A percentile compares a stretch with the other conserved stretches of the same genome.
phyloP scores from a whole-genome alignment of 2,888 invertebrate genomes.

The Suillia variegata region DNA sequence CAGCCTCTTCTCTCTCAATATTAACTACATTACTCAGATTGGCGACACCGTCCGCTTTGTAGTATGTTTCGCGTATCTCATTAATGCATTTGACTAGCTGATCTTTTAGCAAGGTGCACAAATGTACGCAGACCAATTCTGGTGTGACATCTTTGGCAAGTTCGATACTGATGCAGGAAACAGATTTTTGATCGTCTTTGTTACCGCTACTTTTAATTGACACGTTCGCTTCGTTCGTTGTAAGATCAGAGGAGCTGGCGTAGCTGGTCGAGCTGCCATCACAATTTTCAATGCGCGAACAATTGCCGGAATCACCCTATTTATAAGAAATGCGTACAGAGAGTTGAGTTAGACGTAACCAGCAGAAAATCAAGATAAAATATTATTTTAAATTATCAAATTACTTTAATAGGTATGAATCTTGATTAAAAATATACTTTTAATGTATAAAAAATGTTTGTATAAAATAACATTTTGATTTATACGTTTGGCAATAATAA shows the following conservation, averaged over 20 bases:
- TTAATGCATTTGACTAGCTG: conserved; percentile 80
- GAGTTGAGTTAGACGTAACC: too few species aligned
- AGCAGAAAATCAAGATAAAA: conserved; percentile 15
- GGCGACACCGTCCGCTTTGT: conserved; percentile 38
- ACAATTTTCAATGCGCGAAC: conserved; percentile 50
- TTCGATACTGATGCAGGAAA: conserved; percentile 47
- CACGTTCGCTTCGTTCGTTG: conserved; percentile 41
- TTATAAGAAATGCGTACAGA: too few species aligned
- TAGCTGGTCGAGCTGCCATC: conserved; percentile 45
- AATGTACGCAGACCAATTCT: conserved; percentile 71
- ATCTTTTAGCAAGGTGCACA: conserved; percentile 78
- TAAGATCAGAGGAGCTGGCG: conserved; percentile 50
- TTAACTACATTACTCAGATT: conserved; percentile 43
- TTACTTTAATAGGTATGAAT: not conserved
- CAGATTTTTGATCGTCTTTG: conserved; percentile 43
- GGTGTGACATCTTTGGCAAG: conserved; percentile 46
- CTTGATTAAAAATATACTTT: too few species aligned
- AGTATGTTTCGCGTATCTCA: conserved; percentile 61
- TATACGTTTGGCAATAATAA: too few species aligned
- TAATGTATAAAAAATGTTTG: too few species aligned
- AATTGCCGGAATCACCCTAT: conserved; percentile 58
- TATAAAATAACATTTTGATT: too few species aligned
- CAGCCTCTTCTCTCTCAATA: conserved; percentile 30
- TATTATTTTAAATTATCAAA: not conserved
- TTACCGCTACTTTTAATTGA: conserved; percentile 34